Percentiles rank a stretch among this genome's conserved stretches.
Conservation (phyloP, 2,797 vertebrate species). For the Sebastes trivittatus region DNA sequence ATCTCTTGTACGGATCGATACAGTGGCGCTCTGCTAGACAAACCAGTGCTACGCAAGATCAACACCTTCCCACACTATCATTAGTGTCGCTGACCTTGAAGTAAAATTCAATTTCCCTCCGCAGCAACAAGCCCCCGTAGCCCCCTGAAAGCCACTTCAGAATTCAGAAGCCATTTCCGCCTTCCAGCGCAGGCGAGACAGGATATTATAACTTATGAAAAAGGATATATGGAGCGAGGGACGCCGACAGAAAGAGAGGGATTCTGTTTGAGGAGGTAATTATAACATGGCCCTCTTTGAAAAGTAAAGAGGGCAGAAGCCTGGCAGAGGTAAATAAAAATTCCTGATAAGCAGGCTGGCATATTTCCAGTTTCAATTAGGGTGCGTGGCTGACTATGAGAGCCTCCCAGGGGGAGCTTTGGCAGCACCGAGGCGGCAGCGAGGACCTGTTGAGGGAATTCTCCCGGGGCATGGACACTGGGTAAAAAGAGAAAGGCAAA, state of each 20-base stretch:
- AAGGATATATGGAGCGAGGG: conserved; percentile 55
- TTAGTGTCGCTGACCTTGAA: conserved; percentile 85
- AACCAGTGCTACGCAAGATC: conserved; percentile 64
- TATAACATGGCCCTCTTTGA: conserved; percentile 72
- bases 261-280: conserved; percentile 81
- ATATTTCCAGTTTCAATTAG: conserved; percentile 71
- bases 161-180: conserved; percentile 77
- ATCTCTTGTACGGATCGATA: conserved; percentile 70
- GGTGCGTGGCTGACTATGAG: conserved; percentile 39
- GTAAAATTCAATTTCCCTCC: conserved; percentile 84
- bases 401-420: conserved; percentile 37
- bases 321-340: conserved; percentile 69
- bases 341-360: conserved; percentile 54
- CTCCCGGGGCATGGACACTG: conserved; percentile 44
- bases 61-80: conserved; percentile 75
- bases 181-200: conserved; percentile 56
- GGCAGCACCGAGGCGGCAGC: conserved; percentile 14
- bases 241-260: conserved; percentile 53
- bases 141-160: conserved; percentile 67
- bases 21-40: conserved; percentile 59
- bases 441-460: conserved; percentile 54
- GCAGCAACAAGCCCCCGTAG: conserved; percentile 61
- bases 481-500: conserved; percentile 75
- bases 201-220: conserved; percentile 78
- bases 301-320: conserved; percentile 53